Base-by-base conservation (phyloP, 1,140 invertebrate species). In the Bombus huntii region DNA sequence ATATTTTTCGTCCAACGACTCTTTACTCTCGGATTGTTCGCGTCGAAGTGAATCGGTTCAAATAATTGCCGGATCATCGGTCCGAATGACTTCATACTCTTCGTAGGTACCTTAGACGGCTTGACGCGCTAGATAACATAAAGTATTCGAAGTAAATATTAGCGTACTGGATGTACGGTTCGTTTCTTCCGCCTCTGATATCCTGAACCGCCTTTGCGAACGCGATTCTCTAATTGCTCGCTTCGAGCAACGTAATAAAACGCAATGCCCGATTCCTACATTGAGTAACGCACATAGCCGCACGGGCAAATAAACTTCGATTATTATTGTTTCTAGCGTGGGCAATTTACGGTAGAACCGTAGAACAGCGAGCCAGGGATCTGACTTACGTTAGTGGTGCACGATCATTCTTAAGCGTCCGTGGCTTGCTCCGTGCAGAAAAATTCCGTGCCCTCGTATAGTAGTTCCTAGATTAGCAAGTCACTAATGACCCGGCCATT, bases 401-500 rank as follows among this genome's bases (percentile, higher is more conserved):
- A 31, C 73, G 47, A 70, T 57, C 65, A 57, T 57, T 84, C 83
- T 47, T 31, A n/a, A 34, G 39, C 57, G 25, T 47, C 31, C 25
- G 12, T 53, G 22, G 65, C 37, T 72, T 44, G 53, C 37, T 44
- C n/a, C 22, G 6, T 4, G 18, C 47, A 66, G 28, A 68, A 79
- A 79, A 59, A 68, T 77, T 39, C 59, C 3, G 31, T 62, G 76
- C 39, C 65, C 68, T 28, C 31, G 53, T 66, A 59, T 83, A 72
- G 53, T 34, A 71, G 42, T 47, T 79, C 53, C 83, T 85, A 80
- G 83, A 85, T 80, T 71, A 71, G 68, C 83, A 62, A 80, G 83
- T 80, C 83, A 78, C 83, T 85, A 85, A 85, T 80, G 83, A 80
- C 70, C 77, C 53, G 13, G 28, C 68, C 77, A 85, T 85, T 73